Percentiles rank a stretch among this genome's conserved stretches.
phyloP scores from a whole-genome alignment of 92 coral and sea anemone species.

The Parazoanthus darwini region DNA sequence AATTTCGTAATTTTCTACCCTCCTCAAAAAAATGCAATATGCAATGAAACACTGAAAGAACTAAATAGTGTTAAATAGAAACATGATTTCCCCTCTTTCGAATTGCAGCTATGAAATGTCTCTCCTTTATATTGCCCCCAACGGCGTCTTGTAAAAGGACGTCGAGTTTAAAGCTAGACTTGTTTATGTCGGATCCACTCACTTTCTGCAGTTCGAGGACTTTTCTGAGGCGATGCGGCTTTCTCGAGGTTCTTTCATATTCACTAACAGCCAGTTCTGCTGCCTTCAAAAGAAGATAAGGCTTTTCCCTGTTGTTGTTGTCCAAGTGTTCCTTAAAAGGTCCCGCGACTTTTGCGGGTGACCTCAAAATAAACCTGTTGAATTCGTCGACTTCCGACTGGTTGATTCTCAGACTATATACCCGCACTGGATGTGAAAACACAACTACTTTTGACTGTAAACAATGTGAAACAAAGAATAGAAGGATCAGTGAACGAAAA shows the following conservation, averaged over 20 bases:
- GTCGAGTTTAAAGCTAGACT: background rate
- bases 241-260: slow-evolving; percentile 26
- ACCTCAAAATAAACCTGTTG: slow-evolving; percentile 42
- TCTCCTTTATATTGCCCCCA: slow-evolving; percentile 8
- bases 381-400: slow-evolving; percentile 34
- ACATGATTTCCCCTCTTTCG: slow-evolving; percentile 11
- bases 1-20: too few species aligned
- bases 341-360: slow-evolving; percentile 26
- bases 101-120: background rate
- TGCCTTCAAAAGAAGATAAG: slow-evolving; percentile 66
- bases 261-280: slow-evolving; percentile 72
- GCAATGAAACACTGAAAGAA: too few species aligned
- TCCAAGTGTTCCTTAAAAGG: slow-evolving; percentile 16
- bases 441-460: background rate
- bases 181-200: background rate
- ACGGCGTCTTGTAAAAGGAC: slow-evolving; percentile 12
- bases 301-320: background rate
- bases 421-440: slow-evolving; percentile 24
- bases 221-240: slow-evolving; percentile 58
- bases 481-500: background rate
- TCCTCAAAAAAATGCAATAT: too few species aligned
- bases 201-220: slow-evolving; percentile 17
- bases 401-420: slow-evolving; percentile 9
- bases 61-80: too few species aligned
- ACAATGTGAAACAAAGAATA: background rate